Evolutionary conservation across 2,797 vertebrate species (phyloP).

Genomic region (Carcharodon carcharias): DNA sequence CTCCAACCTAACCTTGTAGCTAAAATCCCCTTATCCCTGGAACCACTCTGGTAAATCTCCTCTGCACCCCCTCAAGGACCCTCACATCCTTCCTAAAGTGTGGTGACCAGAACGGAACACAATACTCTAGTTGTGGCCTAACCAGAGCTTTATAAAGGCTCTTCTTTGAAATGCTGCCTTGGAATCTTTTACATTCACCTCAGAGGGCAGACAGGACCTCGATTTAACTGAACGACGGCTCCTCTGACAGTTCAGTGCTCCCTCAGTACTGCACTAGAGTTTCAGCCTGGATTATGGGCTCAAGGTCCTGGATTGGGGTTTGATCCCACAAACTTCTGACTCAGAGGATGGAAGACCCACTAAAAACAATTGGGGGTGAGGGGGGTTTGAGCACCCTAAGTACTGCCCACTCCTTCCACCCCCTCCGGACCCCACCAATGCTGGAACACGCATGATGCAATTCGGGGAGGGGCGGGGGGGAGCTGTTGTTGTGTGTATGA

Average conservation of each 20-base stretch:
- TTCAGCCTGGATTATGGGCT: background rate
- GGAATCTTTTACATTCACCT: background rate
- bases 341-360: background rate
- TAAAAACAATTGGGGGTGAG: background rate
- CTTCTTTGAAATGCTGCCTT: background rate
- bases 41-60: background rate
- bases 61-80: background rate
- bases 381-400: background rate
- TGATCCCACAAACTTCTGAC: background rate
- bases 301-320: background rate
- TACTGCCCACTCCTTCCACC: background rate
- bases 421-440: accelerated
- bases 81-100: background rate
- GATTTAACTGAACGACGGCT: background rate
- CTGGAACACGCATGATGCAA: background rate
- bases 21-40: background rate
- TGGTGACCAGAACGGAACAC: background rate
- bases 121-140: background rate
- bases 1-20: background rate
- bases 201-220: background rate
- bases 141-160: no score
- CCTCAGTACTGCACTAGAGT: background rate
- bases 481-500: background rate
- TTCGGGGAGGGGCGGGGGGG: background rate
- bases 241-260: background rate